Conservation (phyloP, 2,797 vertebrate genomes). For the Eospalax fontanierii region DNA sequence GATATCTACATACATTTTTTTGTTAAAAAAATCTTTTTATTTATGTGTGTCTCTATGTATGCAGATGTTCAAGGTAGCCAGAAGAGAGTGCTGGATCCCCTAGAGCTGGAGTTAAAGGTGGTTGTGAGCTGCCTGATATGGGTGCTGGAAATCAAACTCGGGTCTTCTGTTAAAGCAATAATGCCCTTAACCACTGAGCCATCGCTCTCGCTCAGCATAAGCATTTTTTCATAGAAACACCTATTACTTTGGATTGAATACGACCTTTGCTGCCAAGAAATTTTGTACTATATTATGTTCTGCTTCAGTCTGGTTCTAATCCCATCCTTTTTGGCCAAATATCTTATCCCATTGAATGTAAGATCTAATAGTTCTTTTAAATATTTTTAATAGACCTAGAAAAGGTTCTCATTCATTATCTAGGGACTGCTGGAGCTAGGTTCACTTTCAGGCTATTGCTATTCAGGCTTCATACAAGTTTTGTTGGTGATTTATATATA, state of each 20-base stretch:
- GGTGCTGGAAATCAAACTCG: background rate
- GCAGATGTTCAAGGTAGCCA: background rate
- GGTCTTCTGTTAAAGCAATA: background rate
- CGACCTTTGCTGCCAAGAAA: background rate
- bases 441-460: conserved; percentile 13
- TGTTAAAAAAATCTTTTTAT: too few species aligned
- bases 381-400: conserved; percentile 28
- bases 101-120: background rate
- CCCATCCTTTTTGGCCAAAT: background rate
- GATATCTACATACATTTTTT: background rate
- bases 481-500: background rate
- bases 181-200: background rate
- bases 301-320: background rate
- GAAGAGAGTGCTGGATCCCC: background rate
- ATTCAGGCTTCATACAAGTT: conserved; percentile 4
- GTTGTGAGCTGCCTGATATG: background rate
- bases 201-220: background rate
- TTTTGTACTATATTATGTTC: background rate
- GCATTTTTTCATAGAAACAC: background rate
- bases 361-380: background rate
- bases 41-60: background rate
- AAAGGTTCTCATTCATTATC: background rate
- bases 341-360: background rate
- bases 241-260: background rate
- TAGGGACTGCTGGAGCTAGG: background rate